Conservation (phyloP, 2,113 vertebrate genomes). For the Saimiri boliviensis region DNA sequence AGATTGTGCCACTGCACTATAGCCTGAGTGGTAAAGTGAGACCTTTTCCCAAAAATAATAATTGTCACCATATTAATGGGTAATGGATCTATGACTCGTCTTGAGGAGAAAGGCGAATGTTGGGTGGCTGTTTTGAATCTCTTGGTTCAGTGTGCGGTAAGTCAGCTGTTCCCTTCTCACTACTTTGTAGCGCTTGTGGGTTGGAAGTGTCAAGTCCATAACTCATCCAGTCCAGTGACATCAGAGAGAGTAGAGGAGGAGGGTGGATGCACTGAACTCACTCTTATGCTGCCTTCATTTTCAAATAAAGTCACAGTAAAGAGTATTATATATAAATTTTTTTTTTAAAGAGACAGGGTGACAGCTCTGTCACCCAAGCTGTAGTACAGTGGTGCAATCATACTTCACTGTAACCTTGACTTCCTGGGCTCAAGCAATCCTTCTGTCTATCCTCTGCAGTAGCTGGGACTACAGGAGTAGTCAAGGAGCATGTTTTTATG, state of each 20-base stretch:
- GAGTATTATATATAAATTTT: too few species aligned
- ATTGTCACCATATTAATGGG: not conserved
- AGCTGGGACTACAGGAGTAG: too few species aligned
- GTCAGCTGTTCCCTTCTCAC: rapidly evolving
- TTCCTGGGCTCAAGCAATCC: too few species aligned
- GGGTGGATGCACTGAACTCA: not conserved
- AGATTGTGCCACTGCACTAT: too few species aligned
- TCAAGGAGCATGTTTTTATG: not conserved
- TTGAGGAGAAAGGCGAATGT: not conserved
- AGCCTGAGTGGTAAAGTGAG: too few species aligned
- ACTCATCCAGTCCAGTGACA: not conserved
- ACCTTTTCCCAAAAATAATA: too few species aligned
- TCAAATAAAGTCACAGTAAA: not conserved
- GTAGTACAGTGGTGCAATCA: too few species aligned
- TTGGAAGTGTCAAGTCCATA: not conserved
- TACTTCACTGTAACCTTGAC: too few species aligned
- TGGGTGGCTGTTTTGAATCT: not conserved
- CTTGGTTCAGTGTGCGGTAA: not conserved
- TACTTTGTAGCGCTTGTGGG: not conserved
- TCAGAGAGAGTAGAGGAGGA: not conserved
- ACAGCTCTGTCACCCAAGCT: too few species aligned
- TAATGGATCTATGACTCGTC: not conserved
- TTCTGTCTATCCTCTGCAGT: too few species aligned
- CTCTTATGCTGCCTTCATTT: not conserved
- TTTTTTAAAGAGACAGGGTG: too few species aligned